phyloP scores from a whole-genome alignment of 1,140 invertebrate genomes.

The Artemia franciscana region DNA sequence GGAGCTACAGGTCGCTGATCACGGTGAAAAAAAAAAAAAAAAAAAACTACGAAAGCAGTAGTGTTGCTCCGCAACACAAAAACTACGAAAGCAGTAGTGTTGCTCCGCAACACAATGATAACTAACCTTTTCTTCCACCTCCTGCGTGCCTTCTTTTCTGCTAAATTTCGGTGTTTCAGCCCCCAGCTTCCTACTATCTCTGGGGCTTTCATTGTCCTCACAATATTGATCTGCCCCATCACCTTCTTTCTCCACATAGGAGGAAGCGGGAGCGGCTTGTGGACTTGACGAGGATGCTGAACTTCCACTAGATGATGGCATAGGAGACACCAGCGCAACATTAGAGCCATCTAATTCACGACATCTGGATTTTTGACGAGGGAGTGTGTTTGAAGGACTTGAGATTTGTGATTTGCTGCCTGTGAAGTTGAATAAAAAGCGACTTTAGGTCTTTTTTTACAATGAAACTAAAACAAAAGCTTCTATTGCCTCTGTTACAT shows the following conservation, averaged over 20 bases:
- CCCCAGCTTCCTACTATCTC: too few species aligned
- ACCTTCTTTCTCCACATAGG: neutral
- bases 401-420: neutral
- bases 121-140: neutral
- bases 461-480: too few species aligned
- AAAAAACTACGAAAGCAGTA: too few species aligned
- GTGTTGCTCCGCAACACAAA: too few species aligned
- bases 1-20: too few species aligned
- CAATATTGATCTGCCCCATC: neutral
- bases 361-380: neutral
- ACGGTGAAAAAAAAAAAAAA: too few species aligned
- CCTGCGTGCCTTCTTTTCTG: neutral
- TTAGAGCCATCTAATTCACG: slow-evolving; percentile 21
- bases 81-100: too few species aligned
- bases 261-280: slow-evolving; percentile 5
- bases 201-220: neutral
- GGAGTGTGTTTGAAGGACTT: neutral
- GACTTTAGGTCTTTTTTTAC: too few species aligned
- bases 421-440: too few species aligned
- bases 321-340: slow-evolving; percentile 48
- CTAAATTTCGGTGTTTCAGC: neutral
- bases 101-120: too few species aligned
- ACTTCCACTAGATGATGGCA: slow-evolving; percentile 21
- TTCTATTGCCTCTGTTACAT: too few species aligned
- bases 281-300: neutral